Evolutionary conservation across 2,113 vertebrate genomes (phyloP), one percentile per base, ranked within the genome.

Genomic region (Pitta sordida): DNA sequence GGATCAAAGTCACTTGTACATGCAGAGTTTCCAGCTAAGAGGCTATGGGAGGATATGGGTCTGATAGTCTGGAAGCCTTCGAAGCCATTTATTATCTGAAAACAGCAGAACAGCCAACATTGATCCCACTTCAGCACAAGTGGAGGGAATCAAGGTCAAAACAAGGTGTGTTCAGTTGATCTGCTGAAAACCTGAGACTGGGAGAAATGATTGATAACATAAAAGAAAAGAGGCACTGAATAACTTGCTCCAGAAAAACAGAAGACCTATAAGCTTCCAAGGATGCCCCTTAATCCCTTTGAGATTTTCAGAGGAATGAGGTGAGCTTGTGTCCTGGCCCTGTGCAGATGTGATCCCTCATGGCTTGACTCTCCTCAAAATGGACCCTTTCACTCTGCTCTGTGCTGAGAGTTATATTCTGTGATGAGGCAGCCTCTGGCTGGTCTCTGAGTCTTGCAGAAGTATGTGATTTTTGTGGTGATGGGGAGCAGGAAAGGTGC

Each of bases 51-150:
- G 81, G 29, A 37, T 91, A 13, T 60, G 41, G 29, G 62, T 65
- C 60, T 75, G 71, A 80, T 76, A 92, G 73, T 6, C 44, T 67
- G 80, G 18, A 36, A 76, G 34, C 30, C 64, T 70, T 29, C 48
- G 83, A 82, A 93, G 60, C 39, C 52, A 14, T 87, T 93, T 1
- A 4, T 86, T 95, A 63, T 83, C 87, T 86, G 87, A 21, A 90
- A 84, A 59, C 17, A 34, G 55, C 86, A 90, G 83, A 90, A 56
- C 39, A 60, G 43, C 65, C 51, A 83, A n/a, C 43, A 93, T 51
- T 87, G 87, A 96, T 93, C 90, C 56, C 53, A 10, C 65, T 77
- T 62, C 20, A 51, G 73, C 83, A 86, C 51, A 58, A 81, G 69
- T n/a, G 36, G 30, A 65, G 46, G 36, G 65, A 84, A 73, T 53